phyloP scores from a whole-genome alignment of 2,888 invertebrate species.

The Brachycybe producta region DNA sequence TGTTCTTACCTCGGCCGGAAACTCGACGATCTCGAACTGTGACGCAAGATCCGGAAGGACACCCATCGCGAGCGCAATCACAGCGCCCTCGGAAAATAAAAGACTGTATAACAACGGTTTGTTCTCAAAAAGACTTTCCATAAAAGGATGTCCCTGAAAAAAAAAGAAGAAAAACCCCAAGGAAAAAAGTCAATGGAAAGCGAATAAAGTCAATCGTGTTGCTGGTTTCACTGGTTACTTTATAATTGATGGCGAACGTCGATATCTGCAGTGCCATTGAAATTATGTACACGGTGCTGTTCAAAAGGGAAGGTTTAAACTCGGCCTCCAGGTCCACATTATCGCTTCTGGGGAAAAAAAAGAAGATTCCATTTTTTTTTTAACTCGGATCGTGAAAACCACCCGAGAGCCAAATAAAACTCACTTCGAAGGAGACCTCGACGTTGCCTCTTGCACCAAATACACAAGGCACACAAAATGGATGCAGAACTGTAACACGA shows the following conservation, averaged over 20 bases:
- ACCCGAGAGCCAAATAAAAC: no score
- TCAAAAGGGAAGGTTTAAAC: conserved; percentile 86
- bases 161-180: conserved; percentile 19
- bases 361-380: conserved; percentile 14
- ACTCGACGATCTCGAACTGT: conserved; percentile 90
- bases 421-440: conserved; percentile 47
- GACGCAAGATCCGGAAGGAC: conserved; percentile 68
- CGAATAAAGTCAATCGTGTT: not conserved
- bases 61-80: conserved; percentile 73
- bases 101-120: conserved; percentile 84
- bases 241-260: conserved; percentile 97
- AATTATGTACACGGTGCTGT: conserved; percentile 96
- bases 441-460: conserved; percentile 67
- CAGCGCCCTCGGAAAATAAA: conserved; percentile 62
- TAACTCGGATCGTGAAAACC: no score
- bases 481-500: conserved; percentile 82
- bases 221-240: conserved; percentile 45
- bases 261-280: conserved; percentile 94
- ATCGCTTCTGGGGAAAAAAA: conserved; percentile 24
- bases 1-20: conserved; percentile 71
- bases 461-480: conserved; percentile 86
- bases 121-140: conserved; percentile 91
- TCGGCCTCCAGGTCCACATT: conserved; percentile 55
- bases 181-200: conserved; percentile 22
- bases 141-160: conserved; percentile 88